Evolutionary conservation across 2,888 invertebrate genomes (phyloP).

Genomic region (Xiphydria camelus): DNA sequence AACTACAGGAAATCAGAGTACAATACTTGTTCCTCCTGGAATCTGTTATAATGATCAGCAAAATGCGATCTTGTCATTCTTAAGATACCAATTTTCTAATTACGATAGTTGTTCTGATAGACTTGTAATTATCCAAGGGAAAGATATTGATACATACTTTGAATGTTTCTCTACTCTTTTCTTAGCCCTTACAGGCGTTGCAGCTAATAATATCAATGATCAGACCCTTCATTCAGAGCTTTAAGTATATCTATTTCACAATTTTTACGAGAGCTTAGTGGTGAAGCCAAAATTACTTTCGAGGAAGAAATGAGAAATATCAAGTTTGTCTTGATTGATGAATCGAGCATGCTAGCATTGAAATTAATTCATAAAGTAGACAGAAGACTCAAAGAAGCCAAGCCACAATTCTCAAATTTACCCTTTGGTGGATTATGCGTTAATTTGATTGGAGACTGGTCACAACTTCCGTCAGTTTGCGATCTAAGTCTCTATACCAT

Average conservation of each 20-base stretch:
- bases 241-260: conserved; percentile 8
- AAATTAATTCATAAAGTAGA: conserved; percentile 11
- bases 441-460: conserved; percentile 11
- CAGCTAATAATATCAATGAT: conserved; percentile 10
- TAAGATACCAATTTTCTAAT: conserved; percentile 12
- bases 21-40: conserved; percentile 11
- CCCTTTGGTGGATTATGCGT: conserved; percentile 9
- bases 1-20: conserved; percentile 7
- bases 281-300: conserved; percentile 9
- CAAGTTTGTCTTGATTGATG: conserved; percentile 7
- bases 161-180: conserved; percentile 9
- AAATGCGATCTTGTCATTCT: conserved; percentile 11
- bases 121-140: conserved; percentile 9
- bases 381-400: conserved; percentile 11
- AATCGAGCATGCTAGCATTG: conserved; percentile 12
- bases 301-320: conserved; percentile 9
- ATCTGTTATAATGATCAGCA: conserved; percentile 10
- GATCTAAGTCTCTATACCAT: conserved; percentile 10
- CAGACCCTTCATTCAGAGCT: conserved; percentile 12
- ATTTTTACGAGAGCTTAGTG: conserved; percentile 10
- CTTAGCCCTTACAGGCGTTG: conserved; percentile 9
- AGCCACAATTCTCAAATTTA: conserved; percentile 5
- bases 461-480: conserved; percentile 10
- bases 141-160: conserved; percentile 11
- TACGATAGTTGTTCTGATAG: conserved; percentile 13